Percentiles rank a stretch among this genome's conserved stretches.
These are phyloP conservation scores for Patella vulgata DNA, from an alignment of 1,140 invertebrate species.

Conservation along the genomic window DNA sequence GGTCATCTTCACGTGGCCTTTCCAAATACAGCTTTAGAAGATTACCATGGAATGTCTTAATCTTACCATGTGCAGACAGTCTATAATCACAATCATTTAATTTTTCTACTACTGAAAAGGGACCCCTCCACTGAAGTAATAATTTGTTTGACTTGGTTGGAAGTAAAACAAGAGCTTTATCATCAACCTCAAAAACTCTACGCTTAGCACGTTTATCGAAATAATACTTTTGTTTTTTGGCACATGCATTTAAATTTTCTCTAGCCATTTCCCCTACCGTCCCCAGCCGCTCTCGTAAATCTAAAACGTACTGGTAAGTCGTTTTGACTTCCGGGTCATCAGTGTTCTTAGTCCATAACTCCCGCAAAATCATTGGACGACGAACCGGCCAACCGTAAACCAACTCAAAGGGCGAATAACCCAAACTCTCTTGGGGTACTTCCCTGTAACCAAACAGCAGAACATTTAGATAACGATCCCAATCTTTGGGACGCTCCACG, in stretches of 20 bases:
- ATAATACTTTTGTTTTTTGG: not conserved
- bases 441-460: slow-evolving; percentile 50
- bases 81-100: slow-evolving; percentile 22
- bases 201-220: slow-evolving; percentile 8
- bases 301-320: slow-evolving; percentile 2
- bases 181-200: slow-evolving; percentile 5
- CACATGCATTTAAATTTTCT: slow-evolving; percentile 5
- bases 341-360: slow-evolving; percentile 42
- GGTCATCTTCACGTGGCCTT: no score
- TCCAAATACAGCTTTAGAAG: no score
- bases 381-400: slow-evolving; percentile 43
- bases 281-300: no score
- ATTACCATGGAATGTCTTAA: slow-evolving; percentile 28
- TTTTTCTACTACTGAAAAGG: slow-evolving; percentile 7
- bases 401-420: slow-evolving; percentile 50
- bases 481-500: slow-evolving; percentile 44
- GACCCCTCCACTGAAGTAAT: slow-evolving; percentile 30
- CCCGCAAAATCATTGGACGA: slow-evolving; percentile 39
- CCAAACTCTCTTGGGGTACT: slow-evolving; percentile 27
- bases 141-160: slow-evolving; percentile 26
- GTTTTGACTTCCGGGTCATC: not conserved
- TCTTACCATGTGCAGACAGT: slow-evolving; percentile 11
- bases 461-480: slow-evolving; percentile 48
- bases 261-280: slow-evolving; percentile 3
- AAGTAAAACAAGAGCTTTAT: slow-evolving; percentile 14